Evolutionary conservation across 1,140 invertebrate species (phyloP).

Genomic region (Ruditapes philippinarum): DNA sequence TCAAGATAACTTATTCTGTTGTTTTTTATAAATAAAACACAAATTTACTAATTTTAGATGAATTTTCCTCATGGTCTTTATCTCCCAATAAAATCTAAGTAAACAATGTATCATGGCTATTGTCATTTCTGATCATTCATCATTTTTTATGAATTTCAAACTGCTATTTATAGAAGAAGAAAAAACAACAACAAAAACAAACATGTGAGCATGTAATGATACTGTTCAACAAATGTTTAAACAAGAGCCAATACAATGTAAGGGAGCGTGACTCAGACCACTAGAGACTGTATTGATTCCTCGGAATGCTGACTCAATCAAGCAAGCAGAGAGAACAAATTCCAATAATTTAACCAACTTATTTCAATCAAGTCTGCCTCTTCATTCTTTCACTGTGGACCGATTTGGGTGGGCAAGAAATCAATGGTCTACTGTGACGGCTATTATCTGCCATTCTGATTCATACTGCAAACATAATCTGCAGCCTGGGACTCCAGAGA

Average conservation of each 20-base stretch:
- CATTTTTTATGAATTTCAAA: too few relatives aligned
- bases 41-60: too few relatives aligned
- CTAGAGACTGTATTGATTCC: not conserved
- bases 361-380: not conserved
- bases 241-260: not conserved
- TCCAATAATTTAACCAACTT: constrained; percentile 17
- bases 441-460: not conserved
- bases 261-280: not conserved
- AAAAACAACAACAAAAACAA: too few relatives aligned
- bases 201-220: too few relatives aligned
- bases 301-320: not conserved
- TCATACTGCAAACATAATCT: not conserved
- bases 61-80: too few relatives aligned
- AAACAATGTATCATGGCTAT: too few relatives aligned
- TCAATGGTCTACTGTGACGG: not conserved
- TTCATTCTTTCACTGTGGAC: not conserved
- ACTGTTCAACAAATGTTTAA: constrained; percentile 18
- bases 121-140: too few relatives aligned
- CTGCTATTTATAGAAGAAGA: too few relatives aligned
- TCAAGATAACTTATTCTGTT: too few relatives aligned
- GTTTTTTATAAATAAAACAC: too few relatives aligned
- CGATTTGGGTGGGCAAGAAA: not conserved
- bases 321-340: constrained; percentile 18
- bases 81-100: too few relatives aligned
- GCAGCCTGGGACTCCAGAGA: not conserved